Evolutionary conservation across 2,888 invertebrate genomes (phyloP).

Genomic region (Willowsia nigromaculata): DNA sequence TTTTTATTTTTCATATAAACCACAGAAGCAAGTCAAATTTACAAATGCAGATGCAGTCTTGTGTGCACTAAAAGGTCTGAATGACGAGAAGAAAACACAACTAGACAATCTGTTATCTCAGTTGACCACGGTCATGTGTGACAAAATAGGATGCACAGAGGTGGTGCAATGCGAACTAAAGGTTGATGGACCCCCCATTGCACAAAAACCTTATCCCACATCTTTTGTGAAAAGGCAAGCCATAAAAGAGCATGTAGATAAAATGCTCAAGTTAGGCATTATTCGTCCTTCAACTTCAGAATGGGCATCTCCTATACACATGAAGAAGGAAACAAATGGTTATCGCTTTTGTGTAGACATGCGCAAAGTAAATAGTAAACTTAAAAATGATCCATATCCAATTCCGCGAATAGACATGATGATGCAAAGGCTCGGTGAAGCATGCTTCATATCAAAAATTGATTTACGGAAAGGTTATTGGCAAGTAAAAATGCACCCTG

Average conservation of each 20-base stretch:
- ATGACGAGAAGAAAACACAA: not conserved
- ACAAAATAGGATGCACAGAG: conserved; percentile 44
- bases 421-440: conserved; percentile 78
- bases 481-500: conserved; percentile 79
- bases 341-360: conserved; percentile 75
- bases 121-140: conserved; percentile 16
- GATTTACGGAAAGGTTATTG: conserved; percentile 79
- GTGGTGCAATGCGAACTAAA: conserved; percentile 44
- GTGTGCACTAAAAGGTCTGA: conserved; percentile 52
- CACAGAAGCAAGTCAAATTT: not conserved
- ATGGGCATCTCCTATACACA: conserved; percentile 74
- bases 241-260: conserved; percentile 66
- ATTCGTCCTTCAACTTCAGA: conserved; percentile 66
- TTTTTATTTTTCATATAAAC: not conserved
- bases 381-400: conserved; percentile 72
- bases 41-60: not conserved
- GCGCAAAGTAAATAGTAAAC: conserved; percentile 76
- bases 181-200: conserved; percentile 43
- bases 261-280: conserved; percentile 74
- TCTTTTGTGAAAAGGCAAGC: conserved; percentile 11
- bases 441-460: conserved; percentile 79
- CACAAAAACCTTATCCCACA: conserved; percentile 53
- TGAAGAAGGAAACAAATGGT: conserved; percentile 64
- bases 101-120: not conserved
- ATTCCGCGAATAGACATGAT: conserved; percentile 77